Percentiles rank a stretch among this genome's conserved stretches.
phyloP scores from a whole-genome alignment of 2,888 invertebrate species.

The Athalia circularis region DNA sequence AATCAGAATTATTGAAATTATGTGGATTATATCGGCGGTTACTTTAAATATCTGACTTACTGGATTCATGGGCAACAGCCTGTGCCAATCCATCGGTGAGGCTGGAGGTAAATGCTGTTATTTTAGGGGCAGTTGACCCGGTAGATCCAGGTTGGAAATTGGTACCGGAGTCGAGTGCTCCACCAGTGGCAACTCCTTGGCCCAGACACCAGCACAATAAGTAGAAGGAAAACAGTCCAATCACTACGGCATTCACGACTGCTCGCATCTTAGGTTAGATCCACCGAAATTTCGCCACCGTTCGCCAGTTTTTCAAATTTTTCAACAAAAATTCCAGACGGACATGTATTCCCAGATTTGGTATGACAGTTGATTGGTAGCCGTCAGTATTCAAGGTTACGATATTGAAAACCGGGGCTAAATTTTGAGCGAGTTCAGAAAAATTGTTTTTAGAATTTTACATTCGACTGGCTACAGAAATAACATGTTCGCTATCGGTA shows the following conservation, averaged over 20 bases:
- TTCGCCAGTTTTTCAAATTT: conserved; percentile 44
- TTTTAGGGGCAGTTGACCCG: conserved; percentile 61
- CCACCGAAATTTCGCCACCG: conserved; percentile 32
- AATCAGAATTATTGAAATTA: no score
- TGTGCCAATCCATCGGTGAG: conserved; percentile 78
- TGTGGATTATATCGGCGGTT: no score
- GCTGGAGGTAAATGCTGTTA: conserved; percentile 65
- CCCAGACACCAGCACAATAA: conserved; percentile 63
- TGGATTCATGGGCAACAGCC: conserved; percentile 78
- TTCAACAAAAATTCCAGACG: background rate
- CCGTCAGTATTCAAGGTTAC: conserved; percentile 59
- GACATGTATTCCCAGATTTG: conserved; percentile 53
- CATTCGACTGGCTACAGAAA: background rate
- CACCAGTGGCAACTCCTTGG: conserved; percentile 67
- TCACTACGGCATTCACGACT: conserved; percentile 65
- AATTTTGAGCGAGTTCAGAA: conserved; percentile 49
- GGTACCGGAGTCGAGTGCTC: conserved; percentile 67
- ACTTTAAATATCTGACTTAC: conserved; percentile 69
- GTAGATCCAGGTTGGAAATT: conserved; percentile 56
- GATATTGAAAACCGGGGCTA: conserved; percentile 46
- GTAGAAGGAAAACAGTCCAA: conserved; percentile 64
- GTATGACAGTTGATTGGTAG: conserved; percentile 53
- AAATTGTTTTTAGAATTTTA: conserved; percentile 46
- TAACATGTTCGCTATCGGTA: background rate
- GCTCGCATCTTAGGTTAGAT: conserved; percentile 71